These are phyloP conservation scores for Piliocolobus tephrosceles DNA, from an alignment of 2,113 vertebrate species.

Conservation along the genomic window DNA sequence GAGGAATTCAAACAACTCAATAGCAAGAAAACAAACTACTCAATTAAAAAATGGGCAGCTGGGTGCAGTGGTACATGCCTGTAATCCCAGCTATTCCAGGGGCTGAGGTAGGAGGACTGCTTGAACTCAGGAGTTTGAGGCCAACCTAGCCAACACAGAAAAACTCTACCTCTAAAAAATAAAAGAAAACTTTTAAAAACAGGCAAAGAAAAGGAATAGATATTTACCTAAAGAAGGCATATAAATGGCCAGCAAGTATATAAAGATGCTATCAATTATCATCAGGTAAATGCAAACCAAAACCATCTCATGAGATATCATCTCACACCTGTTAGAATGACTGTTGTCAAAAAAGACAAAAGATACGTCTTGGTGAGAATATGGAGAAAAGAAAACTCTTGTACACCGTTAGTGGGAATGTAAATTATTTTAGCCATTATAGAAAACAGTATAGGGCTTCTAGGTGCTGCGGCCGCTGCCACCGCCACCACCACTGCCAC, in stretches of 20 bases:
- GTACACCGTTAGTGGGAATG: background rate
- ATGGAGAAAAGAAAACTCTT: background rate
- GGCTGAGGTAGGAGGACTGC: background rate
- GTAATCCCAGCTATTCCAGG: background rate
- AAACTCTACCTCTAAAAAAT: background rate
- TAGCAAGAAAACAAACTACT: background rate
- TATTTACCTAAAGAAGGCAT: background rate
- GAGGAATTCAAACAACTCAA: background rate
- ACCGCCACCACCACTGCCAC: background rate
- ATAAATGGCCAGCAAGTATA: background rate
- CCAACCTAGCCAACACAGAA: background rate
- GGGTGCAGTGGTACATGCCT: background rate
- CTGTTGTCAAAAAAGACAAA: background rate
- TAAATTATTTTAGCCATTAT: background rate
- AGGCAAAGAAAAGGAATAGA: no score
- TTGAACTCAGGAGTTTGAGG: background rate
- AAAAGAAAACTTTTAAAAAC: background rate
- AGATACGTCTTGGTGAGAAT: background rate
- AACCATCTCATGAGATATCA: background rate
- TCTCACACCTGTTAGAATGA: background rate
- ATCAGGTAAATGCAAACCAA: background rate
- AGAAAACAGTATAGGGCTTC: slow-evolving; percentile 35
- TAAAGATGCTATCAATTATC: background rate
- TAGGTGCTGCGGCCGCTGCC: slow-evolving; percentile 54
- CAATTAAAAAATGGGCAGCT: background rate